phyloP scores from a whole-genome alignment of 2,888 invertebrate species.

The Mactromeris polynyma region DNA sequence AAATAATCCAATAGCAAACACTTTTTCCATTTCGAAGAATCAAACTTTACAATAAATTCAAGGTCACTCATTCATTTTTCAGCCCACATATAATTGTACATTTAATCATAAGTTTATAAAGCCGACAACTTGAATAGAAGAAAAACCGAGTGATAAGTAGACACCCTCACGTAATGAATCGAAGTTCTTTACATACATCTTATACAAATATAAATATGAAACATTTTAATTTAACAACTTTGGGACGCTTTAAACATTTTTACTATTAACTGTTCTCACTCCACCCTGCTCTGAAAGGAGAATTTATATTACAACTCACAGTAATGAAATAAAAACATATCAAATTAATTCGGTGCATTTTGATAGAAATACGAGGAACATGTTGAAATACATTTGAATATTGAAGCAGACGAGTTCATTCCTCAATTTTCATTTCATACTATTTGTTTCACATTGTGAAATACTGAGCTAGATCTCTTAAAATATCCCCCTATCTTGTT shows the following conservation, averaged over 20 bases:
- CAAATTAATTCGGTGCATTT: background rate
- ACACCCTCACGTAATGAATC: background rate
- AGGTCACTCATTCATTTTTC: constrained; percentile 13
- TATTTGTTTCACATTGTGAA: background rate
- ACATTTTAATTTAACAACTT: background rate
- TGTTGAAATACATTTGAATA: background rate
- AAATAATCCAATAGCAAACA: background rate
- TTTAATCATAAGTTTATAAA: background rate
- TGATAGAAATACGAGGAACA: background rate
- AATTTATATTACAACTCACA: background rate
- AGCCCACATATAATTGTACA: background rate
- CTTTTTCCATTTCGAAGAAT: constrained; percentile 10
- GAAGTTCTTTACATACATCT: background rate
- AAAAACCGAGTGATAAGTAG: background rate
- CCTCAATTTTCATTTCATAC: background rate
- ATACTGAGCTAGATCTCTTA: background rate
- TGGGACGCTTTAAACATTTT: background rate
- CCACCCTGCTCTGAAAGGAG: background rate
- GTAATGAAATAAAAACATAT: background rate
- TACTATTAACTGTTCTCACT: background rate
- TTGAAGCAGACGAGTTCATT: background rate
- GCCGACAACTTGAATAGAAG: background rate
- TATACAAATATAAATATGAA: background rate
- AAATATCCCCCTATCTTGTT: background rate
- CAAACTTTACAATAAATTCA: background rate